Conservation (phyloP, 2,113 vertebrate species). For the Notarius lentiginosus region DNA sequence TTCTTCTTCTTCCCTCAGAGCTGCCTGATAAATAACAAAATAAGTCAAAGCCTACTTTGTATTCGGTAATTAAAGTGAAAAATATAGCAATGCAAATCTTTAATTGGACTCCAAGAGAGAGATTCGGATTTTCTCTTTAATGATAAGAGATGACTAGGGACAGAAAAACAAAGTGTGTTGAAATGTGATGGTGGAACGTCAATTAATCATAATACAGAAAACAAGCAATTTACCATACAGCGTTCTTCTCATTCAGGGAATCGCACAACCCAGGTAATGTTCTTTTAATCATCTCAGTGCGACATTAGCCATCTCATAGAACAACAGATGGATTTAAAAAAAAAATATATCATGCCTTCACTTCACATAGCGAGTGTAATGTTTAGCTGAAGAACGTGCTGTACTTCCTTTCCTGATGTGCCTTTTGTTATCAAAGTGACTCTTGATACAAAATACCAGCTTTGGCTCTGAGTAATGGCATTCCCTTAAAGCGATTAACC, state of each 20-base stretch:
- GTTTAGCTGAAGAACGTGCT: conserved; percentile 50
- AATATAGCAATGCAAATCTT: conserved; percentile 99
- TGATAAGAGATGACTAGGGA: conserved; percentile 99
- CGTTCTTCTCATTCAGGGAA: conserved; percentile 88
- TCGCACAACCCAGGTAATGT: conserved; percentile 94
- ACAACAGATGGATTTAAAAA: conserved; percentile 62
- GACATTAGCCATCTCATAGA: conserved; percentile 74
- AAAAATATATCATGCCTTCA: conserved; percentile 43
- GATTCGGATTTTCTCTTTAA: conserved; percentile 99
- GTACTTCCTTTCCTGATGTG: neutral
- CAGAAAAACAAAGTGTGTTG: conserved; percentile 98
- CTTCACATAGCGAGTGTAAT: conserved; percentile 60
- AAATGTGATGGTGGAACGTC: conserved; percentile 92
- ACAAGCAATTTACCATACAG: conserved; percentile 92
- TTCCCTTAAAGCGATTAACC: neutral
- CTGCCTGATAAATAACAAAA: conserved; percentile 99
- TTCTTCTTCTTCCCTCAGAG: conserved; percentile 70
- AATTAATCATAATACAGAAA: conserved; percentile 98
- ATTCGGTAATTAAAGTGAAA: conserved; percentile 99
- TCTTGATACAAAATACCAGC: neutral
- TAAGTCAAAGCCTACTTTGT: conserved; percentile 91
- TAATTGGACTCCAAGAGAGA: conserved; percentile 99
- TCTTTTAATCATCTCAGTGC: conserved; percentile 97
- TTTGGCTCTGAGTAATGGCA: neutral
- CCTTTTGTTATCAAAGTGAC: conserved; percentile 3